phyloP scores from a whole-genome alignment of 2,113 vertebrate species.

The Carassius carassius region DNA sequence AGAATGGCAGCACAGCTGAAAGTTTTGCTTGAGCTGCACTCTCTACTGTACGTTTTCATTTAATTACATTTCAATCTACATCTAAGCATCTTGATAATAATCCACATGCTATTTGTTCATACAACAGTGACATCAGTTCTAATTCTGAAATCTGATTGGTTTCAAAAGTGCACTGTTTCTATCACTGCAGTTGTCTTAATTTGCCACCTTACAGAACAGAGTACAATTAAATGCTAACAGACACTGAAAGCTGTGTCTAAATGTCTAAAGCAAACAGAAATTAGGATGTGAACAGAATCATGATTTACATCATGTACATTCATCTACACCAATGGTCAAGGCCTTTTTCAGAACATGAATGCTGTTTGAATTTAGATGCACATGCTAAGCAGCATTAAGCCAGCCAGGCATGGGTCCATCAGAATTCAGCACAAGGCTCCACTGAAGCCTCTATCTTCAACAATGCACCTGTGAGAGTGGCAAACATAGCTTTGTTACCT shows the following conservation, averaged over 20 bases:
- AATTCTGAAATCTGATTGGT: neutral
- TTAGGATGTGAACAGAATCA: slow-evolving; percentile 60
- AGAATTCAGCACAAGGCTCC: slow-evolving; percentile 64
- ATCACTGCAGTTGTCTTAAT: neutral
- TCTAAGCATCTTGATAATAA: neutral
- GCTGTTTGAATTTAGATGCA: slow-evolving; percentile 66
- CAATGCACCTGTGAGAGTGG: slow-evolving; percentile 74
- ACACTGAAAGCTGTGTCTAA: slow-evolving; percentile 55
- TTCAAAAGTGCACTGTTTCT: neutral
- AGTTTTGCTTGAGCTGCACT: too few relatives aligned
- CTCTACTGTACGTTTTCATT: neutral
- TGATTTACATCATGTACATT: slow-evolving; percentile 62
- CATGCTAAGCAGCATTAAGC: slow-evolving; percentile 69
- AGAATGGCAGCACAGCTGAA: too few relatives aligned
- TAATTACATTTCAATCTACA: neutral
- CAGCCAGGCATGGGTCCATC: slow-evolving; percentile 66
- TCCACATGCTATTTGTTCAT: neutral
- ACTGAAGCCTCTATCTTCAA: slow-evolving; percentile 77
- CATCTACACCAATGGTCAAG: slow-evolving; percentile 56
- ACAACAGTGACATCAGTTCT: neutral
- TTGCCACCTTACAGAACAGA: neutral
- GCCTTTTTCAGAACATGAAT: slow-evolving; percentile 63
- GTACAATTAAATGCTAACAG: neutral
- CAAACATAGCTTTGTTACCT: slow-evolving; percentile 69
- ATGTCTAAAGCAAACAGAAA: slow-evolving; percentile 66